Percentiles rank a stretch among this genome's conserved stretches.
Conservation (phyloP, 2,888 invertebrate species). For the Cantharis nigra region DNA sequence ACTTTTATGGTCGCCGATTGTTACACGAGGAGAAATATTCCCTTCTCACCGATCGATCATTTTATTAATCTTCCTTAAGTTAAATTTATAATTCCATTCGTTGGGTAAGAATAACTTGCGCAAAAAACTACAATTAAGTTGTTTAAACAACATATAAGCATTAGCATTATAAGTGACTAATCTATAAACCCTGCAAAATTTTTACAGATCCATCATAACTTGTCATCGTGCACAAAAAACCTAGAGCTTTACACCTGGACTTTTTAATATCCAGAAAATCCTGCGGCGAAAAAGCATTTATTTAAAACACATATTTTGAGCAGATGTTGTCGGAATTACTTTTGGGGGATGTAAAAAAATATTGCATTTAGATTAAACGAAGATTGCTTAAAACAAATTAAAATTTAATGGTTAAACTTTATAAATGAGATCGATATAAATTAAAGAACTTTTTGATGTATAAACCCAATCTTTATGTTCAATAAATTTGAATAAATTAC, state of each 20-base stretch:
- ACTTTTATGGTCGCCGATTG: background rate
- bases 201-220: conserved; percentile 51
- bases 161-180: conserved; percentile 50
- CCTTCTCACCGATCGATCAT: background rate
- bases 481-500: background rate
- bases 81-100: background rate
- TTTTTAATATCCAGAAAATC: conserved; percentile 45
- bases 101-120: background rate
- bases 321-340: conserved; percentile 48
- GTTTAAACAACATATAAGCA: conserved; percentile 53
- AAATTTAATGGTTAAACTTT: conserved; percentile 8
- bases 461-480: background rate
- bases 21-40: background rate
- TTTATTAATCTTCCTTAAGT: background rate
- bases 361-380: conserved; percentile 20
- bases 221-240: conserved; percentile 45
- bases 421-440: background rate
- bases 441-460: background rate
- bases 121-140: conserved; percentile 52
- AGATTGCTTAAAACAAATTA: conserved; percentile 20
- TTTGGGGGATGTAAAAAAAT: conserved; percentile 36
- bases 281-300: conserved; percentile 47
- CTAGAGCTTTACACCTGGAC: conserved; percentile 44
- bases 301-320: conserved; percentile 47
- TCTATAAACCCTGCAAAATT: conserved; percentile 38